A percentile compares a stretch with the other conserved stretches of the same genome.
Evolutionary conservation across 2,797 vertebrate genomes (phyloP).

Genomic region (Alexandromys oeconomus): DNA sequence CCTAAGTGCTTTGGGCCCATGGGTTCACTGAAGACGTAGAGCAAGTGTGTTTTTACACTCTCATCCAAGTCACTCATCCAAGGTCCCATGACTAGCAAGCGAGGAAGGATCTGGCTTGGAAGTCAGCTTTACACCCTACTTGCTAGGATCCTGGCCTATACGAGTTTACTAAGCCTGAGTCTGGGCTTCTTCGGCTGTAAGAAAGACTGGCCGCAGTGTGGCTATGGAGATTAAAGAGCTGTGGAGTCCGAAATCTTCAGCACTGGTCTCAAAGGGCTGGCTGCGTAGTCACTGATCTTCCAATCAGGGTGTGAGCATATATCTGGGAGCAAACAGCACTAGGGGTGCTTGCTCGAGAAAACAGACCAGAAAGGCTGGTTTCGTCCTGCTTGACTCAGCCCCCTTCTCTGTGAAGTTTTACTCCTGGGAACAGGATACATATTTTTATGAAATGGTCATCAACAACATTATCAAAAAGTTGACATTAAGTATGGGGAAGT

Average conservation of each 20-base stretch:
- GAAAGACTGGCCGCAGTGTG: not conserved
- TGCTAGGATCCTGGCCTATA: not conserved
- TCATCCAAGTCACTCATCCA: not conserved
- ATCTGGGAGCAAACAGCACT: not conserved
- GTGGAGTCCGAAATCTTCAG: not conserved
- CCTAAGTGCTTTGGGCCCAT: not conserved
- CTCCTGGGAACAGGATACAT: not conserved
- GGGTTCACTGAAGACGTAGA: not conserved
- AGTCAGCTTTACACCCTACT: not conserved
- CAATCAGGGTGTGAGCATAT: not conserved
- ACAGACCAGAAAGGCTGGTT: not conserved
- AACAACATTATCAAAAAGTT: constrained; percentile 13
- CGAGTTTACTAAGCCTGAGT: not conserved
- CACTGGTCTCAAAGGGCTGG: not conserved
- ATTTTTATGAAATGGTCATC: not conserved
- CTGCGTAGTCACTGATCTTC: not conserved
- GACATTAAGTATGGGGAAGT: not conserved
- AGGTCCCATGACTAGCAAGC: not conserved
- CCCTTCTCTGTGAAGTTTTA: not conserved
- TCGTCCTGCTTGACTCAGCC: not conserved
- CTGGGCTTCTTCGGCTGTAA: not conserved
- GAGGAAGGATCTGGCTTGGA: not conserved
- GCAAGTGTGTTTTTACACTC: not conserved
- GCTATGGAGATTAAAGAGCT: not conserved
- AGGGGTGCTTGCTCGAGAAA: not conserved